Evolutionary conservation across 2,113 vertebrate genomes (phyloP).

Genomic region (Clarias macrocephalus): DNA sequence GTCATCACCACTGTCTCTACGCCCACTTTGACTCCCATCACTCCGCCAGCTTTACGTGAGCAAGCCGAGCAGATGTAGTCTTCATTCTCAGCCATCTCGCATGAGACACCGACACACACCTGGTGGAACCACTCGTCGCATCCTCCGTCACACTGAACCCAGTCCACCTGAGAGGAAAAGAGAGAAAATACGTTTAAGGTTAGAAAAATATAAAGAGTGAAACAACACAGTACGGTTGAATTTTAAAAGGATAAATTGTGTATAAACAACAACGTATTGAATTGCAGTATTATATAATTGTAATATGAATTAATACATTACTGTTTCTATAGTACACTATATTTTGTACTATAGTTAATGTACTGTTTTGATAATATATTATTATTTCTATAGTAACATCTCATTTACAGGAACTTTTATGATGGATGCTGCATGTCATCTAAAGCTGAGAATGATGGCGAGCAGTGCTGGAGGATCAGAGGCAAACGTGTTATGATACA

Average conservation of each 20-base stretch:
- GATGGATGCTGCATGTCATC: not conserved
- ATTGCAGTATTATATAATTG: not conserved
- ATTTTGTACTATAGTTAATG: no score
- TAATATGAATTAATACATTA: not conserved
- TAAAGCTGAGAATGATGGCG: not conserved
- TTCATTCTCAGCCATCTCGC: slow-evolving; percentile 97
- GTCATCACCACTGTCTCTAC: slow-evolving; percentile 65
- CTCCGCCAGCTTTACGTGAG: slow-evolving; percentile 73
- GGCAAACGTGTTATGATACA: no score
- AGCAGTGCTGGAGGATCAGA: no score
- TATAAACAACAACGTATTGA: no score
- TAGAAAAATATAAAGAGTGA: not conserved
- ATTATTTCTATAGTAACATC: not conserved
- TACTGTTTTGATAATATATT: no score
- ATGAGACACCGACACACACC: slow-evolving; percentile 94
- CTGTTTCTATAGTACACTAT: no score
- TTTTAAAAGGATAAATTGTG: not conserved
- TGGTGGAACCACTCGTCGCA: slow-evolving; percentile 99
- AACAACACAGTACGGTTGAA: not conserved
- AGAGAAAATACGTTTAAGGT: slow-evolving; percentile 40
- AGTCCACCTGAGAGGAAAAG: slow-evolving; percentile 85
- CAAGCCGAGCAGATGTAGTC: slow-evolving; percentile 98
- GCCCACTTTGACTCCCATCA: slow-evolving; percentile 40
- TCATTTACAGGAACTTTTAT: not conserved
- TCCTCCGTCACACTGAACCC: slow-evolving; percentile 98